phyloP scores from a whole-genome alignment of 2,888 invertebrate genomes.

The Perithous albicinctus region DNA sequence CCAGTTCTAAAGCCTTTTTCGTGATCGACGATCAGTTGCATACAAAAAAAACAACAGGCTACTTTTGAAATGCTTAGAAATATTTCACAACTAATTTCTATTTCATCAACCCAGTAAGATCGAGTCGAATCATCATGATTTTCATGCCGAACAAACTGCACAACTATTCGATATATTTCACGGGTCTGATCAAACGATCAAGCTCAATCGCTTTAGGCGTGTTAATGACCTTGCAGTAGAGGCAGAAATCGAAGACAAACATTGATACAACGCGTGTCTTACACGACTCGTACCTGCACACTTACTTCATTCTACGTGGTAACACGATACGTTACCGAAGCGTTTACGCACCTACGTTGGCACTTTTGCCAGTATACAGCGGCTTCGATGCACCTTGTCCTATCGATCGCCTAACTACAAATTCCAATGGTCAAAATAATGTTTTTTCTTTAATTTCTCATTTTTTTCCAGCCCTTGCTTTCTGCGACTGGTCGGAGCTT shows the following conservation, averaged over 20 bases:
- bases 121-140: too few species aligned
- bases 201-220: conserved; percentile 21
- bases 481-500: conserved; percentile 89
- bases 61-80: background rate
- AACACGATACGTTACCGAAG: conserved; percentile 43
- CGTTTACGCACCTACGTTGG: conserved; percentile 45
- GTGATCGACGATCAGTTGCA: background rate
- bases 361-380: conserved; percentile 12
- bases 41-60: background rate
- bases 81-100: background rate
- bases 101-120: too few species aligned
- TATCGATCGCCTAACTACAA: conserved; percentile 29
- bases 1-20: background rate
- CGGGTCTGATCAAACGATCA: background rate
- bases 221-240: conserved; percentile 68
- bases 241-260: conserved; percentile 45
- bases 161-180: background rate
- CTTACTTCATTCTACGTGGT: conserved; percentile 27
- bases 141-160: too few species aligned
- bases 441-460: conserved; percentile 15
- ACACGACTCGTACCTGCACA: conserved; percentile 33
- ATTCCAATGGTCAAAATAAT: conserved; percentile 8
- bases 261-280: conserved; percentile 49
- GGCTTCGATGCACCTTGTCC: background rate
- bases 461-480: conserved; percentile 87